phyloP scores from a whole-genome alignment of 1,140 invertebrate species.

The Cotesia chilonis region DNA sequence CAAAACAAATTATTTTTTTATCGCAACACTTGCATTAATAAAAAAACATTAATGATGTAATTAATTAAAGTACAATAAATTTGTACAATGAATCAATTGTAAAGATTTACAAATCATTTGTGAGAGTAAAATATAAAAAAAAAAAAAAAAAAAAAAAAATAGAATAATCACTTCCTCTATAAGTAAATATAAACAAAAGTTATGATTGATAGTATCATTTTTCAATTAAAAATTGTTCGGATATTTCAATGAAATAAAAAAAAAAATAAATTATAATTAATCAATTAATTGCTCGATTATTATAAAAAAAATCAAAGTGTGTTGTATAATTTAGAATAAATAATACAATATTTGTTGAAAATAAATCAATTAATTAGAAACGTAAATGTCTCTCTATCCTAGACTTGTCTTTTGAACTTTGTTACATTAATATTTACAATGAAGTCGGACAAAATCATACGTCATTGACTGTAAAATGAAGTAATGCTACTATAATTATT shows the following conservation, averaged over 20 bases:
- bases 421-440: constrained; percentile 21
- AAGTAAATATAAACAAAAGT: constrained; percentile 23
- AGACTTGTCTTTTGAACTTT: constrained; percentile 25
- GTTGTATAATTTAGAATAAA: too few species aligned
- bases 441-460: not conserved
- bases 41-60: constrained; percentile 29
- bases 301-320: too few species aligned
- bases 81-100: constrained; percentile 37
- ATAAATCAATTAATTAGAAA: constrained; percentile 20
- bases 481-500: not conserved
- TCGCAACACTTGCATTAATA: not conserved
- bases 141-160: not conserved
- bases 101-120: constrained; percentile 41
- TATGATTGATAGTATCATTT: constrained; percentile 1
- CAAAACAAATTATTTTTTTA: not conserved
- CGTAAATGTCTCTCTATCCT: constrained; percentile 18
- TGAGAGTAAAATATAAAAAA: constrained; percentile 23
- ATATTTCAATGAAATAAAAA: too few species aligned
- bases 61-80: constrained; percentile 33
- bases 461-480: constrained; percentile 2
- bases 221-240: too few species aligned
- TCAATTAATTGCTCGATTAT: too few species aligned
- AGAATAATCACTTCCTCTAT: constrained; percentile 15
- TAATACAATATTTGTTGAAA: too few species aligned
- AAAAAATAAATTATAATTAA: too few species aligned